Evolutionary conservation across 2,113 vertebrate species (phyloP).

Genomic region (Gallinago media): DNA sequence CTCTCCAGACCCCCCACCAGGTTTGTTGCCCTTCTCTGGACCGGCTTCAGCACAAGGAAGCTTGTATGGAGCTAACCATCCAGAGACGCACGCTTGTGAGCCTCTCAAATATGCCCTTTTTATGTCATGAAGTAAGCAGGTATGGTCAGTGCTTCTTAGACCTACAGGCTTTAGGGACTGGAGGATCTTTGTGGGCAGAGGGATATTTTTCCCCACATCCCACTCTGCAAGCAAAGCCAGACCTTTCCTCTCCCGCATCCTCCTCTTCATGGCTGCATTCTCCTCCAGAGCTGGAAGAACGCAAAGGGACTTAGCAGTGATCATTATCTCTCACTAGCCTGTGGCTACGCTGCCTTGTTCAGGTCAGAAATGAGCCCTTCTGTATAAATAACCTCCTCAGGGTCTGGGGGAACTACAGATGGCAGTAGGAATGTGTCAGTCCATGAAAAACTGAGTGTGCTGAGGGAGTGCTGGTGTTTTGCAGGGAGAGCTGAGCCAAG

Average conservation of each 20-base stretch:
- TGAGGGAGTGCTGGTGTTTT: slow-evolving; percentile 49
- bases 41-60: background rate
- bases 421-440: background rate
- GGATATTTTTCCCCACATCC: background rate
- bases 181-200: background rate
- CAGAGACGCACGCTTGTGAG: background rate
- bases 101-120: background rate
- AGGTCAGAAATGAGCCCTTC: background rate
- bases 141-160: background rate
- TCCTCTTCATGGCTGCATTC: background rate
- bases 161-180: background rate
- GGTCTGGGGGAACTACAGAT: background rate
- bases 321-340: background rate
- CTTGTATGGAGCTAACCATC: background rate
- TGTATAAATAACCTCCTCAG: background rate
- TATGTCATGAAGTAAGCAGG: background rate
- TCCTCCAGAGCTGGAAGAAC: background rate
- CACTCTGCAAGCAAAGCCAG: background rate
- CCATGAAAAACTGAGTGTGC: background rate
- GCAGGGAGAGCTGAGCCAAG: slow-evolving; percentile 80
- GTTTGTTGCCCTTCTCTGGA: no score
- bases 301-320: background rate
- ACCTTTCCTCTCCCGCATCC: background rate
- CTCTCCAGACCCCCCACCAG: no score
- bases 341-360: background rate